Evolutionary conservation across 2,113 vertebrate genomes (phyloP), one percentile per base, ranked within the genome.

Genomic region (Gopherus flavomarginatus): DNA sequence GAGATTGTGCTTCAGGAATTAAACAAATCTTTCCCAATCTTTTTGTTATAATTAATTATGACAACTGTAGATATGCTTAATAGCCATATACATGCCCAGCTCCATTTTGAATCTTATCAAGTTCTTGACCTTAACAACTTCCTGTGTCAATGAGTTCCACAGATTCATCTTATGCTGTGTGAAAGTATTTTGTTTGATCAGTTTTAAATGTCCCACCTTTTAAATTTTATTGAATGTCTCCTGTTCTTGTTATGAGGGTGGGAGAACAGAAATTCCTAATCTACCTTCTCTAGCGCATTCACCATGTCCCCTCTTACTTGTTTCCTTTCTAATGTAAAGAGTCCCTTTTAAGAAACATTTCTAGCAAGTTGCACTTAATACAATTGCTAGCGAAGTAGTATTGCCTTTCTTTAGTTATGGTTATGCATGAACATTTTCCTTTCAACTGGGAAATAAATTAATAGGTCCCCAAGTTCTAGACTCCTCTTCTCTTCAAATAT

Each of bases 341-440:
- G 91, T 92, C 87, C 95, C 86, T 97, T 97, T 92, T 90, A 91
- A 96, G 13, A 85, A 4, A 29, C 9, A 27, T 31, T 50, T 90
- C 82, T 77, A 83, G 86, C 65, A 92, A 90, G 83, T 65, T 77
- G n/a, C 83, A 87, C 42, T 85, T 88, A 91, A 52, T 31, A 6
- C 42, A 88, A 85, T 47, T 80, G 56, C 92, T 95, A 95, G 86
- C 26, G 79, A 81, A 89, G 84, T 91, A 5, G 16, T 57, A n/a
- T 80, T 94, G 86, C 42, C 27, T 93, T 89, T 90, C 93, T 86
- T 92, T 85, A 38, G 69, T 94, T 88, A 44, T 38, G 65, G 65
- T 38, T 19, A 72, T n/a, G 19, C 8, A 69, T n/a, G 16, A n/a
- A 69, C 8, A n/a, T 57, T 93, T 75, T 77, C 26, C 29, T 96